These are phyloP conservation scores for Drosophila infuscata DNA, from an alignment of 2,888 invertebrate species.

Conservation along the genomic window DNA sequence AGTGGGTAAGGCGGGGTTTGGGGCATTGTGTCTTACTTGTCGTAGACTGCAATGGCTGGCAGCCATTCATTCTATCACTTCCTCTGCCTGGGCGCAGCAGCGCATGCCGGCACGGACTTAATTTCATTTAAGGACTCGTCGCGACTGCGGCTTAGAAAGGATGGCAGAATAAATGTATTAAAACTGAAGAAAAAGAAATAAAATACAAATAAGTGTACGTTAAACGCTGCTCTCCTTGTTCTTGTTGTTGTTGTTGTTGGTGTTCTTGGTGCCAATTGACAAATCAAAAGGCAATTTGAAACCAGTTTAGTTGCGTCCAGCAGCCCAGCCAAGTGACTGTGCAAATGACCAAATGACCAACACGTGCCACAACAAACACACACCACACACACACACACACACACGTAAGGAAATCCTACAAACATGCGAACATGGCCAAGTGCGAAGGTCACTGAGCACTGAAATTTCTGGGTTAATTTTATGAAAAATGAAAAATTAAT, in stretches of 20 bases:
- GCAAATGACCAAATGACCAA: constrained; percentile 60
- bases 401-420: constrained; percentile 31
- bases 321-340: constrained; percentile 30
- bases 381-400: constrained; percentile 11
- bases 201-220: constrained; percentile 12
- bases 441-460: constrained; percentile 78
- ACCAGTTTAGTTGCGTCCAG: constrained; percentile 45
- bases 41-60: constrained; percentile 60
- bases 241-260: background rate
- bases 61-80: constrained; percentile 80
- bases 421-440: constrained; percentile 65
- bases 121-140: constrained; percentile 75
- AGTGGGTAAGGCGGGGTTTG: background rate
- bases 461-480: constrained; percentile 80
- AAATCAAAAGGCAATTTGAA: constrained; percentile 38
- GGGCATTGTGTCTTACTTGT: constrained; percentile 5
- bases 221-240: background rate
- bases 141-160: constrained; percentile 36
- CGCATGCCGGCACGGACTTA: constrained; percentile 80
- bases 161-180: constrained; percentile 36
- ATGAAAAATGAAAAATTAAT: constrained; percentile 84
- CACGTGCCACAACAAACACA: constrained; percentile 54
- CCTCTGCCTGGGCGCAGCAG: constrained; percentile 66
- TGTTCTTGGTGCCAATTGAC: background rate
- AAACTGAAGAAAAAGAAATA: constrained; percentile 11